A percentile compares a stretch with the other conserved stretches of the same genome.
Conservation (phyloP, 1,140 invertebrate species). For the Cydia fagiglandana region DNA sequence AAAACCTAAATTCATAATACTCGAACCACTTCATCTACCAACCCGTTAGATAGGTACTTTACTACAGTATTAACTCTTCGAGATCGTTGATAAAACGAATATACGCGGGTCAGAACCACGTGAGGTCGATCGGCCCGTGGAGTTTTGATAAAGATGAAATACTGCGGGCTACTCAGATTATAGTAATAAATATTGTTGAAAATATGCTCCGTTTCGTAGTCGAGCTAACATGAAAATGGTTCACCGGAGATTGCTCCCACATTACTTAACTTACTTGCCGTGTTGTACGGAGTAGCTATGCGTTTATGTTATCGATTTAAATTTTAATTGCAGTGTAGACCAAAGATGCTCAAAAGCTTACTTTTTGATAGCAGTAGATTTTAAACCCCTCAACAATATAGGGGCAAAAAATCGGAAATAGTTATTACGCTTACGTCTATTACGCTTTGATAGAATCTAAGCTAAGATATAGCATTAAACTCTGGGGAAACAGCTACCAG, state of each 20-base stretch:
- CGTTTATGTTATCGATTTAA: background rate
- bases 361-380: too few relatives aligned
- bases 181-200: slow-evolving; percentile 47
- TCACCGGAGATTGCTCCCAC: slow-evolving; percentile 19
- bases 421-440: too few relatives aligned
- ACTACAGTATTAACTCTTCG: slow-evolving; percentile 26
- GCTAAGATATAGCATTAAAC: too few relatives aligned
- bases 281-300: background rate
- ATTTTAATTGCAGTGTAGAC: too few relatives aligned
- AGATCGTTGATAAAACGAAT: slow-evolving; percentile 27
- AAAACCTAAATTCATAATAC: background rate
- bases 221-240: slow-evolving; percentile 18
- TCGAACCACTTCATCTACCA: background rate
- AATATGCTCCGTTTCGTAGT: slow-evolving; percentile 40
- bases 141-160: slow-evolving; percentile 47
- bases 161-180: slow-evolving; percentile 46
- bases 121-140: slow-evolving; percentile 38
- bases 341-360: too few relatives aligned
- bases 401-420: too few relatives aligned
- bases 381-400: too few relatives aligned
- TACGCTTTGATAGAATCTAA: too few relatives aligned
- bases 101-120: slow-evolving; percentile 33
- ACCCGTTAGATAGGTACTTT: background rate
- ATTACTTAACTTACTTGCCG: slow-evolving; percentile 5
- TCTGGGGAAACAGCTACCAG: too few relatives aligned